phyloP scores from a whole-genome alignment of 1,140 invertebrate species.

The Antheraea pernyi region DNA sequence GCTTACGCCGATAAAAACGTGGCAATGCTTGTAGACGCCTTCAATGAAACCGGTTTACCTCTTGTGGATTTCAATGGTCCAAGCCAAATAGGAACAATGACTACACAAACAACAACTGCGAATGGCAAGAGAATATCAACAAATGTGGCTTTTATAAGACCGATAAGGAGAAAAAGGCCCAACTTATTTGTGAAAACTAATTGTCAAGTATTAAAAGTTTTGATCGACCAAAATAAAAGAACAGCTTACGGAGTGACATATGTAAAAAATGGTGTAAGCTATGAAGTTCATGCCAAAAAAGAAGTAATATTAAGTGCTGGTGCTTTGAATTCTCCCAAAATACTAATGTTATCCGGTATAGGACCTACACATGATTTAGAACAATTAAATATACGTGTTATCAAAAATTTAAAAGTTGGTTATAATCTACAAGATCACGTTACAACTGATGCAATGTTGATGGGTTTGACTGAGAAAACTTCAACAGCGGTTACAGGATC shows the following conservation, averaged over 20 bases:
- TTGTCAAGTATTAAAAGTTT: conserved; percentile 84
- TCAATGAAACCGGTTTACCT: conserved; percentile 79
- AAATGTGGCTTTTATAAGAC: conserved; percentile 85
- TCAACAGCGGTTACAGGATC: conserved; percentile 53
- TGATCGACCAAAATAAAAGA: conserved; percentile 84
- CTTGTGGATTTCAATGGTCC: conserved; percentile 79
- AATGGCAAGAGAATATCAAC: conserved; percentile 85
- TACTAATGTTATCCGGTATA: conserved; percentile 87
- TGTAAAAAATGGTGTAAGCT: conserved; percentile 76
- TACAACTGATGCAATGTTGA: conserved; percentile 79
- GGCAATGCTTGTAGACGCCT: conserved; percentile 76
- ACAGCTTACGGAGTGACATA: conserved; percentile 85
- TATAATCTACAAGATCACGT: conserved; percentile 89
- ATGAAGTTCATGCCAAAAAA: conserved; percentile 76
- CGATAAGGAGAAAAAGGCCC: conserved; percentile 81
- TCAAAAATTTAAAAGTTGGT: conserved; percentile 84
- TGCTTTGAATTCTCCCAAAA: conserved; percentile 84
- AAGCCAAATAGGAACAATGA: conserved; percentile 79
- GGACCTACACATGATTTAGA: conserved; percentile 81
- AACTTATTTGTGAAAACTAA: conserved; percentile 87
- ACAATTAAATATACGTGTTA: conserved; percentile 79
- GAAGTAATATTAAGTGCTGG: conserved; percentile 88
- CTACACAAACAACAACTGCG: conserved; percentile 79
- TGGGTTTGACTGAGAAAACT: conserved; percentile 71
- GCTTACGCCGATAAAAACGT: conserved; percentile 59